Evolutionary conservation across 2,797 vertebrate species (phyloP).

Genomic region (Pantherophis vulpinus): DNA sequence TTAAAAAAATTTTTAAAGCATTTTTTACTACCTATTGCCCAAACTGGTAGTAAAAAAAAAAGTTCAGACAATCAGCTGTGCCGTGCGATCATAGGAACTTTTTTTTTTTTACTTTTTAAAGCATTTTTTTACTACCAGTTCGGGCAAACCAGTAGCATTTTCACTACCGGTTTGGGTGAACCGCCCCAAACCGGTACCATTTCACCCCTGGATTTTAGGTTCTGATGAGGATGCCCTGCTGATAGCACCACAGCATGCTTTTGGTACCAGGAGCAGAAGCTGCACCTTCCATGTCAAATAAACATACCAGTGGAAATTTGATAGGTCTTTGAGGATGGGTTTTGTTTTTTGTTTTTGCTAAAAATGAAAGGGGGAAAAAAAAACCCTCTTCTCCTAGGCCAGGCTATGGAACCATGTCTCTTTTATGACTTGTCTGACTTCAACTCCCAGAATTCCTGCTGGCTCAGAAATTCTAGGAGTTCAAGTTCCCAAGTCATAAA

Average conservation of each 20-base stretch:
- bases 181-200: too few species aligned
- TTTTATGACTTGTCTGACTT: neutral
- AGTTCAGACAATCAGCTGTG: too few species aligned
- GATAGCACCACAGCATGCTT: neutral
- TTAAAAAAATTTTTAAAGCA: too few species aligned
- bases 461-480: neutral
- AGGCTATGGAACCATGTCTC: neutral
- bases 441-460: neutral
- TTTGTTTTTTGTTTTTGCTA: neutral
- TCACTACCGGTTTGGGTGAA: too few species aligned
- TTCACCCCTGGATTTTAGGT: neutral
- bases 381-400: neutral
- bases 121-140: too few species aligned
- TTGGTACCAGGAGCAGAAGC: neutral
- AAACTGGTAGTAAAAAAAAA: too few species aligned
- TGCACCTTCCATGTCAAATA: neutral
- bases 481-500: neutral
- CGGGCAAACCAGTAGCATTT: too few species aligned
- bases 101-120: too few species aligned
- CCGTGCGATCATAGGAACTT: too few species aligned
- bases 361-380: neutral
- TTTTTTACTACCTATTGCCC: too few species aligned
- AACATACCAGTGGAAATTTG: neutral
- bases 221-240: neutral
- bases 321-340: neutral